phyloP scores from a whole-genome alignment of 1,140 invertebrate genomes.

The Drosophila bipectinata region DNA sequence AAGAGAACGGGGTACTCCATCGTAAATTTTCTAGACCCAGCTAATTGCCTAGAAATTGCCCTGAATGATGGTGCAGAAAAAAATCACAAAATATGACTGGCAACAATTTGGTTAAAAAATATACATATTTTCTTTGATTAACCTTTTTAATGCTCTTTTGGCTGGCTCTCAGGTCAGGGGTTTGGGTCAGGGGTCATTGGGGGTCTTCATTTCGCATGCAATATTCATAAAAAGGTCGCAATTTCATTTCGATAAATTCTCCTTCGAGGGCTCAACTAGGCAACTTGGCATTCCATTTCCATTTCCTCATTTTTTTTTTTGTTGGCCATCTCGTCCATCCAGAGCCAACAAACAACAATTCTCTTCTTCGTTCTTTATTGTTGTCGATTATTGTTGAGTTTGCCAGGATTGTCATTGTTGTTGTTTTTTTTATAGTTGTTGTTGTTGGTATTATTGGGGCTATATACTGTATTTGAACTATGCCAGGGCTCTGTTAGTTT shows the following conservation, averaged over 20 bases:
- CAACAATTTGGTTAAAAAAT: constrained; percentile 40
- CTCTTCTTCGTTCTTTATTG: constrained; percentile 61
- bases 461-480: constrained; percentile 44
- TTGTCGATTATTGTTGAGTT: constrained; percentile 71
- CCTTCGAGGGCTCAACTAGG: constrained; percentile 38
- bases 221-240: constrained; percentile 58
- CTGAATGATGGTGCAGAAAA: constrained; percentile 41
- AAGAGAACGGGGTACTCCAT: background rate
- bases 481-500: constrained; percentile 44
- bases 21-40: constrained; percentile 26
- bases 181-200: background rate
- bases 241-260: constrained; percentile 61
- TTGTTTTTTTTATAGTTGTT: constrained; percentile 14
- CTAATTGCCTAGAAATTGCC: constrained; percentile 54
- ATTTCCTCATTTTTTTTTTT: constrained; percentile 8
- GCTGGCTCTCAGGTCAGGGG: background rate
- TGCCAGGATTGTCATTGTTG: constrained; percentile 34
- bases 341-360: constrained; percentile 24
- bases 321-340: constrained; percentile 14
- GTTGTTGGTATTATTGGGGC: background rate
- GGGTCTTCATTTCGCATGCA: constrained; percentile 47
- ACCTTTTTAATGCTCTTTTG: constrained; percentile 49
- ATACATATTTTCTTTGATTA: constrained; percentile 30
- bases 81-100: constrained; percentile 55
- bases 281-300: constrained; percentile 33